Evolutionary conservation across 2,888 invertebrate species (phyloP).

Genomic region (Hirtodrosophila trivittata): DNA sequence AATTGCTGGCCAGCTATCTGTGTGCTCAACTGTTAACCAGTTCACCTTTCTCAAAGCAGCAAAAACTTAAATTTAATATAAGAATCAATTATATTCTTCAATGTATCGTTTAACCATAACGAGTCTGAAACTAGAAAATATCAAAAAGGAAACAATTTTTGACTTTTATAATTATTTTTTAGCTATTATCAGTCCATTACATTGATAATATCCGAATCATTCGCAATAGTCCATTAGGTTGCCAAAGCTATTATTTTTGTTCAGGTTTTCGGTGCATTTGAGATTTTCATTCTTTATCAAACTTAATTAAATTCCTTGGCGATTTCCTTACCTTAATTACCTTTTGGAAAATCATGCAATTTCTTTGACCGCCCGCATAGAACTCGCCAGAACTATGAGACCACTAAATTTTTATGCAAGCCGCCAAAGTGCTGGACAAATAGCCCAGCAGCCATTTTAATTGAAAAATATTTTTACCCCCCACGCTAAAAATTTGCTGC

Average conservation of each 20-base stretch:
- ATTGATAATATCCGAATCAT: constrained; percentile 6
- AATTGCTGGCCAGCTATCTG: constrained; percentile 7
- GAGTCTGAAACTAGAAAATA: too few species aligned
- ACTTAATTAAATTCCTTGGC: constrained; percentile 39
- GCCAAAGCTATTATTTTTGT: constrained; percentile 5
- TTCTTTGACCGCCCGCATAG: not conserved
- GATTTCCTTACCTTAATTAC: constrained; percentile 25
- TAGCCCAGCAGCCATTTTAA: constrained; percentile 68
- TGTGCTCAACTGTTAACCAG: constrained; percentile 25
- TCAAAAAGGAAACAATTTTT: too few species aligned
- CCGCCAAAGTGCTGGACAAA: constrained; percentile 68
- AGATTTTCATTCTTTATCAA: not conserved
- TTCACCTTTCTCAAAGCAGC: too few species aligned
- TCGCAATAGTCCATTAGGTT: constrained; percentile 10
- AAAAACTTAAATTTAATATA: too few species aligned
- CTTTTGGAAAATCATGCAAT: constrained; percentile 14
- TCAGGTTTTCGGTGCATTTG: constrained; percentile 1
- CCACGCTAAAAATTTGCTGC: constrained; percentile 46
- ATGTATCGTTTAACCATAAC: too few species aligned
- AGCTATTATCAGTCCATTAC: too few species aligned
- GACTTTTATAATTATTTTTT: too few species aligned
- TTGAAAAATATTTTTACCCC: constrained; percentile 74
- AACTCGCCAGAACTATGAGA: constrained; percentile 30
- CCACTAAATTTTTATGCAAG: constrained; percentile 70
- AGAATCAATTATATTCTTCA: too few species aligned